A percentile compares a stretch with the other conserved stretches of the same genome.
These are phyloP conservation scores for Pogona vitticeps DNA, from an alignment of 2,113 vertebrate genomes.

Conservation along the genomic window DNA sequence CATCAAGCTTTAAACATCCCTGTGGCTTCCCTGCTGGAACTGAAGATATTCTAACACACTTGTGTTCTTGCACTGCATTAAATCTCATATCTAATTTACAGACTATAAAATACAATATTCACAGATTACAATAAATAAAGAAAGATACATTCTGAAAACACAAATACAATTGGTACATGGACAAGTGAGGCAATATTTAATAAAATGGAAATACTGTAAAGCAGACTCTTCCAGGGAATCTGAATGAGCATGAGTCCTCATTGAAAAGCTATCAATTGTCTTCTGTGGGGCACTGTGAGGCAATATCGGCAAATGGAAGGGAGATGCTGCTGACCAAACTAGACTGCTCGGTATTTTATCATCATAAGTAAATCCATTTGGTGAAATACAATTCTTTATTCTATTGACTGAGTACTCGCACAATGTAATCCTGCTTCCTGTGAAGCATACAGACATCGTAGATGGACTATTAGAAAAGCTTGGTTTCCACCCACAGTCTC, in stretches of 20 bases:
- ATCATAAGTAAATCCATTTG: constrained; percentile 4
- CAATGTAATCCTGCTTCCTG: not conserved
- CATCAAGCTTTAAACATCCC: constrained; percentile 75
- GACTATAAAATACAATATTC: constrained; percentile 82
- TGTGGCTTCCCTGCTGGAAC: constrained; percentile 72
- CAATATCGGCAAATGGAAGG: constrained; percentile 33
- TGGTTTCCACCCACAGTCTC: not conserved
- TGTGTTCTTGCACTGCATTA: constrained; percentile 74
- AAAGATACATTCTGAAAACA: constrained; percentile 72
- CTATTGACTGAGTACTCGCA: not conserved
- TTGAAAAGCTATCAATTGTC: constrained; percentile 62
- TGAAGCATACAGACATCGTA: not conserved
- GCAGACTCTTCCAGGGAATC: constrained; percentile 60
- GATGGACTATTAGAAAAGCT: not conserved
- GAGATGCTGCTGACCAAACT: not conserved
- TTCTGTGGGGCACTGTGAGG: constrained; percentile 27
- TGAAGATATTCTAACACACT: constrained; percentile 76
- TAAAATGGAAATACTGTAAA: constrained; percentile 73
- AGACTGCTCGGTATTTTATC: constrained; percentile 25
- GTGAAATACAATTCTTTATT: constrained; percentile 13
- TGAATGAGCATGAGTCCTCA: constrained; percentile 65
- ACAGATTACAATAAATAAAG: constrained; percentile 80
- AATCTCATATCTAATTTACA: constrained; percentile 82
- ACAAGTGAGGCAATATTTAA: constrained; percentile 71
- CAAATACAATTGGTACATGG: constrained; percentile 57